Base-by-base conservation (phyloP, 2,797 vertebrate genomes). In the Pteronotus mesoamericanus region DNA sequence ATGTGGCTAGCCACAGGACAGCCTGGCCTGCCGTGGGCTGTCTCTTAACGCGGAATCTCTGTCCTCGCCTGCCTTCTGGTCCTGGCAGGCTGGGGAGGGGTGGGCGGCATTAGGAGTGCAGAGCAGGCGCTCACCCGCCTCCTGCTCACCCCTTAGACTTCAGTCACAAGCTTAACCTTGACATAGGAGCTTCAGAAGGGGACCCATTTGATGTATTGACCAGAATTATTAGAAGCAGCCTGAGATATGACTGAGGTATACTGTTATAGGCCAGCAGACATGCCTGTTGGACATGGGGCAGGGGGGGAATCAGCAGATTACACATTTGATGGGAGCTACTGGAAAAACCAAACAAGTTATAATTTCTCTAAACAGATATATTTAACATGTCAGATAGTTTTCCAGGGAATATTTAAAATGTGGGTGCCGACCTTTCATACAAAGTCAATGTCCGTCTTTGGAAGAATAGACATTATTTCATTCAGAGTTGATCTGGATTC, bases 401-500 rank as follows among this genome's bases (percentile, higher is more conserved):
- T 89, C 59, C 34, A 95, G 83, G 66, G n/a, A 84, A 51, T 64
- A n/a, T 64, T 86, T 91, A 32, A 89, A 85, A 94, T 69, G 14
- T 69, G 61, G 59, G 61, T 15, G 1, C 61, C 64, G 61, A 64
- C 99, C 90, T 99, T 99, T 95, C 99, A 99, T 86, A 99, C 97
- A 92, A 99, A 99, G 93, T 99, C 99, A 0, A 99, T 98, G 0
- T 99, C 99, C 97, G 99, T 99, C 97, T 98, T 98, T 0, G 99
- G 99, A 94, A 99, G 98, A 96, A 99, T 68, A 53, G 97, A 89
- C 22, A 99, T 99, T 97, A 99, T 98, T 97, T 99, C 99, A 97
- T 99, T 99, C 21, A 99, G 83, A 99, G 98, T 86, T 99, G 98
- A 24, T 99, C 99, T 64, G 99, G 99, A 97, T 99, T 99, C 96